Percentiles rank a stretch among this genome's conserved stretches.
These are phyloP conservation scores for Synchiropus splendidus DNA, from an alignment of 2,113 vertebrate species.

Conservation along the genomic window DNA sequence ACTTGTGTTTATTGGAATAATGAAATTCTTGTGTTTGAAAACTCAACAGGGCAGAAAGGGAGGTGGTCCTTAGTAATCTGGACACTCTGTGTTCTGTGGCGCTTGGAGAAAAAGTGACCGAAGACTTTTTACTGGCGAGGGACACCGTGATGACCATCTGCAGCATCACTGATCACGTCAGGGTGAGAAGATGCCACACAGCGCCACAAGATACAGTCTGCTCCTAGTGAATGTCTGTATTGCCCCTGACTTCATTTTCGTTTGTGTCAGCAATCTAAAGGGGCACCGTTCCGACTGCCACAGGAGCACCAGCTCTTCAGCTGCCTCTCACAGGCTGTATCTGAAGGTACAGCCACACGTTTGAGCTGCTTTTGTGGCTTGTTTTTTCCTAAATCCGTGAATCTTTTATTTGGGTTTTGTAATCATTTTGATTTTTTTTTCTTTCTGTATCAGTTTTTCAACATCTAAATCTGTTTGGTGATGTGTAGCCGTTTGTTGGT, in stretches of 20 bases:
- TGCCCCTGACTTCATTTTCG: constrained; percentile 3
- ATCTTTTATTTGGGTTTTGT: not conserved
- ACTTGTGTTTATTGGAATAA: constrained; percentile 15
- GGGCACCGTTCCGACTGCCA: constrained; percentile 74
- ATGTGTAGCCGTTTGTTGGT: too few relatives aligned
- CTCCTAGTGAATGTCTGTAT: not conserved
- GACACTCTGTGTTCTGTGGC: constrained; percentile 79
- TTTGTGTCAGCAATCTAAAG: constrained; percentile 57
- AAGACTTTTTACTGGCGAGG: constrained; percentile 80
- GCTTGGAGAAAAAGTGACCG: constrained; percentile 73
- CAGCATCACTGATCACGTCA: constrained; percentile 71
- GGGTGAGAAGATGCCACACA: constrained; percentile 61
- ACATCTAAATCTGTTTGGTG: not conserved
- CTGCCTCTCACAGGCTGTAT: constrained; percentile 69
- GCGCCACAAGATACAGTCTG: not conserved
- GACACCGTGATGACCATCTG: constrained; percentile 77
- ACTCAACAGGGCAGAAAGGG: constrained; percentile 79
- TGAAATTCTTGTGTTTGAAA: constrained; percentile 8
- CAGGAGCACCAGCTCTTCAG: constrained; percentile 78
- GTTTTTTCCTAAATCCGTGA: too few relatives aligned
- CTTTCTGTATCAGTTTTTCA: not conserved
- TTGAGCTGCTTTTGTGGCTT: too few relatives aligned
- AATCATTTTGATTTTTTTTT: not conserved
- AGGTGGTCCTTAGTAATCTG: constrained; percentile 89
- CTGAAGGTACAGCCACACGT: constrained; percentile 62